Conservation (phyloP, 2,113 vertebrate genomes). For the Lagopus muta region DNA sequence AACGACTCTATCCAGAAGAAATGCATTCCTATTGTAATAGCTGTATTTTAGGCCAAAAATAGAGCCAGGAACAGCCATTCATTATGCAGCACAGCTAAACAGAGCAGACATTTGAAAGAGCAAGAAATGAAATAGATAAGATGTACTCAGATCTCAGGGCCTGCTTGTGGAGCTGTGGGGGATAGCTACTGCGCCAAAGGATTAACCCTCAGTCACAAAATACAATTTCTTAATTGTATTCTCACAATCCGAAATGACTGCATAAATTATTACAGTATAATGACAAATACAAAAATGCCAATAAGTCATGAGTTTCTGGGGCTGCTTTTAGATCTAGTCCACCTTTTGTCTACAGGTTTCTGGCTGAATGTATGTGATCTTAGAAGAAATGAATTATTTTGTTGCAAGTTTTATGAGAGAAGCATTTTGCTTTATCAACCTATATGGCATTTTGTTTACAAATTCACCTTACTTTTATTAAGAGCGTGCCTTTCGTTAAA, state of each 20-base stretch:
- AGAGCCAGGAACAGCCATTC: background rate
- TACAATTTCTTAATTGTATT: background rate
- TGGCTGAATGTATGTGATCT: background rate
- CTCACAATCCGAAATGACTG: background rate
- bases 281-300: background rate
- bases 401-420: background rate
- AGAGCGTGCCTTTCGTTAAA: background rate
- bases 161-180: background rate
- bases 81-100: background rate
- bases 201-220: background rate
- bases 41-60: constrained; percentile 19
- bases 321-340: background rate
- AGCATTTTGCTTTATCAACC: background rate
- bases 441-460: background rate
- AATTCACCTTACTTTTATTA: background rate
- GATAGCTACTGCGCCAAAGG: background rate
- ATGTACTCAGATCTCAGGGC: background rate
- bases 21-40: background rate
- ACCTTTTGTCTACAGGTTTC: background rate
- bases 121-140: background rate
- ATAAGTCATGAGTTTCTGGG: background rate
- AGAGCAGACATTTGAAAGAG: background rate
- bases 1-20: background rate
- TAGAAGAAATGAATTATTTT: background rate
- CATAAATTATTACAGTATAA: background rate